Percentiles rank a stretch among this genome's conserved stretches.
These are phyloP conservation scores for Girardinichthys multiradiatus DNA, from an alignment of 2,113 vertebrate species.

Conservation along the genomic window DNA sequence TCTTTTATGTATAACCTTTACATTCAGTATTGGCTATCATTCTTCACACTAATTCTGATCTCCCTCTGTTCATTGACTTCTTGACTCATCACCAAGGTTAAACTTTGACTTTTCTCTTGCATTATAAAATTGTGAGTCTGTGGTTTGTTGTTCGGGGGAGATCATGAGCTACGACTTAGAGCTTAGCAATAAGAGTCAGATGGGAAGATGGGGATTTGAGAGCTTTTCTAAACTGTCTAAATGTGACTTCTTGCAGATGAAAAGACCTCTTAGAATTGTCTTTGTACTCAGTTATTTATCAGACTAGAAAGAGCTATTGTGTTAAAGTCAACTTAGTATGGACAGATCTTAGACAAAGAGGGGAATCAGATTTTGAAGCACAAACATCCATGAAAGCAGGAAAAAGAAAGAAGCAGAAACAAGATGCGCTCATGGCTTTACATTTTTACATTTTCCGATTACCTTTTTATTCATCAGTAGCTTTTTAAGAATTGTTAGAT, in stretches of 20 bases:
- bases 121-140: conserved; percentile 13
- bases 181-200: conserved; percentile 11
- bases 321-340: conserved; percentile 10
- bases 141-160: background rate
- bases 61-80: conserved; percentile 23
- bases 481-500: background rate
- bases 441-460: background rate
- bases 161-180: background rate
- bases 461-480: background rate
- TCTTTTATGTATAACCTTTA: conserved; percentile 9
- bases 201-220: background rate
- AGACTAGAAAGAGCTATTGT: background rate
- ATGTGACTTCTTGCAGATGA: conserved; percentile 2
- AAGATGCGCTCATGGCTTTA: too few species aligned
- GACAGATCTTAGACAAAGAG: background rate
- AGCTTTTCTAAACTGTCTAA: conserved; percentile 6
- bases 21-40: background rate
- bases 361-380: background rate
- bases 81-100: conserved; percentile 27
- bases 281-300: conserved; percentile 2
- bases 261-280: conserved; percentile 3
- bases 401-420: background rate
- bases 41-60: background rate
- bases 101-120: background rate
- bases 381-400: background rate